A percentile compares a stretch with the other conserved stretches of the same genome.
Conservation (phyloP, 2,888 invertebrate genomes). For the Lasioglossum figueresi region DNA sequence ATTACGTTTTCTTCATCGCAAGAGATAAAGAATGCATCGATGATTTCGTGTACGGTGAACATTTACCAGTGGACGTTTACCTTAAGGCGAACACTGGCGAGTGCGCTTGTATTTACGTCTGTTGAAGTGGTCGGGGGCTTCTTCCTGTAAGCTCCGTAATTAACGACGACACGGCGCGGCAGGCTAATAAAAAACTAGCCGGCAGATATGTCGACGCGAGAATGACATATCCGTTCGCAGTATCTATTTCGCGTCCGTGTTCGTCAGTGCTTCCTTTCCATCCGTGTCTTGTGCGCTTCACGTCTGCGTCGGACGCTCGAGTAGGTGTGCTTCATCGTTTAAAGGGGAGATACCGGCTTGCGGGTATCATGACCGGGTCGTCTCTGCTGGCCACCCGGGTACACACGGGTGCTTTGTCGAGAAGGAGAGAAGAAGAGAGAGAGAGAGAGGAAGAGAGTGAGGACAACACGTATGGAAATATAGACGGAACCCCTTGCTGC, state of each 20-base stretch:
- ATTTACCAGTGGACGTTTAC: not conserved
- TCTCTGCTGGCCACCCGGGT: not conserved
- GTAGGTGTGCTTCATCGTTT: not conserved
- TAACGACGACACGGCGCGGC: constrained; percentile 46
- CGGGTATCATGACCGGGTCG: constrained; percentile 6
- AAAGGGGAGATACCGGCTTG: constrained; percentile 4
- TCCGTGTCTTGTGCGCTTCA: constrained; percentile 3
- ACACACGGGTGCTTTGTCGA: not conserved
- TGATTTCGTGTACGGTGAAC: too few species aligned
- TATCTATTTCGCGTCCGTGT: constrained; percentile 29
- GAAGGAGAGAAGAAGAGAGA: not conserved
- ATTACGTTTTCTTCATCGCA: too few species aligned
- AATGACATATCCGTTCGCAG: constrained; percentile 58
- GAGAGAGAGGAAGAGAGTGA: not conserved
- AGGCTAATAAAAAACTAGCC: constrained; percentile 59
- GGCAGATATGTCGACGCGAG: constrained; percentile 42
- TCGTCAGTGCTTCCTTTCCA: not conserved
- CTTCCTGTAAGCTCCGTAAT: constrained; percentile 52
- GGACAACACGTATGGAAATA: constrained; percentile 54
- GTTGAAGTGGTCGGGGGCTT: constrained; percentile 22
- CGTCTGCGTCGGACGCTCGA: not conserved
- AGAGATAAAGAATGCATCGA: too few species aligned
- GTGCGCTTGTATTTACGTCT: constrained; percentile 18
- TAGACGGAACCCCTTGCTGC: not conserved
- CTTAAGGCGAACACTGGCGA: not conserved